A percentile compares a stretch with the other conserved stretches of the same genome.
These are phyloP conservation scores for Battus philenor DNA, from an alignment of 1,140 invertebrate species.

Conservation along the genomic window DNA sequence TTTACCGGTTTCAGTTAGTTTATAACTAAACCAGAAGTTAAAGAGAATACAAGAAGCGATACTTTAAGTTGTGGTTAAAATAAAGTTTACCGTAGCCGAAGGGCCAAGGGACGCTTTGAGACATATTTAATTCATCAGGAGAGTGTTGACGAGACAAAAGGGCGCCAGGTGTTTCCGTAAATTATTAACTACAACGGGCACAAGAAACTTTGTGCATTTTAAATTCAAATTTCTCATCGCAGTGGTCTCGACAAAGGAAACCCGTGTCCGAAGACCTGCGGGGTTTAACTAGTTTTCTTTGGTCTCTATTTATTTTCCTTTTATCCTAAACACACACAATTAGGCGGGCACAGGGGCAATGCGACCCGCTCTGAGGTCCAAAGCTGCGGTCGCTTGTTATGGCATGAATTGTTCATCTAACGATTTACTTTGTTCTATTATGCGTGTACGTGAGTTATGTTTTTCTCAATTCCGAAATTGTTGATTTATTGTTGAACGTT, in stretches of 20 bases:
- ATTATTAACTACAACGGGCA: slow-evolving; percentile 39
- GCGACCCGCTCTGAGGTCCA: background rate
- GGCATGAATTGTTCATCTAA: background rate
- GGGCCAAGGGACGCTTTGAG: too few relatives aligned
- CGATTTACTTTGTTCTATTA: too few relatives aligned
- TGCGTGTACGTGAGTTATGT: too few relatives aligned
- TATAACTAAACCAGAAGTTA: too few relatives aligned
- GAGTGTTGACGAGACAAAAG: slow-evolving; percentile 22
- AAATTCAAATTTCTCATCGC: slow-evolving; percentile 9
- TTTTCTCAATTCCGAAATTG: too few relatives aligned
- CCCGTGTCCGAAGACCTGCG: slow-evolving; percentile 5
- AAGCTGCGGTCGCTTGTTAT: slow-evolving; percentile 1
- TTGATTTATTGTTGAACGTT: too few relatives aligned
- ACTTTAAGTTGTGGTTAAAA: too few relatives aligned
- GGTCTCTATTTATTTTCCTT: slow-evolving; percentile 8
- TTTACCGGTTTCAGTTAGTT: too few relatives aligned
- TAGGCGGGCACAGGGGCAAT: background rate
- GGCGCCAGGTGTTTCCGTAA: slow-evolving; percentile 44
- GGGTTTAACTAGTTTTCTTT: slow-evolving; percentile 11
- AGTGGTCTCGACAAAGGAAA: slow-evolving; percentile 1
- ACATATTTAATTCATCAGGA: slow-evolving; percentile 24
- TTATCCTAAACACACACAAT: slow-evolving; percentile 15
- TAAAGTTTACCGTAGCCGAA: too few relatives aligned
- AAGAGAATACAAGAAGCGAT: too few relatives aligned
- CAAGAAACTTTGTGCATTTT: slow-evolving; percentile 15